Evolutionary conservation across 2,888 invertebrate species (phyloP), one percentile per base, ranked within the genome.

Genomic region (Plagodis dolabraria): DNA sequence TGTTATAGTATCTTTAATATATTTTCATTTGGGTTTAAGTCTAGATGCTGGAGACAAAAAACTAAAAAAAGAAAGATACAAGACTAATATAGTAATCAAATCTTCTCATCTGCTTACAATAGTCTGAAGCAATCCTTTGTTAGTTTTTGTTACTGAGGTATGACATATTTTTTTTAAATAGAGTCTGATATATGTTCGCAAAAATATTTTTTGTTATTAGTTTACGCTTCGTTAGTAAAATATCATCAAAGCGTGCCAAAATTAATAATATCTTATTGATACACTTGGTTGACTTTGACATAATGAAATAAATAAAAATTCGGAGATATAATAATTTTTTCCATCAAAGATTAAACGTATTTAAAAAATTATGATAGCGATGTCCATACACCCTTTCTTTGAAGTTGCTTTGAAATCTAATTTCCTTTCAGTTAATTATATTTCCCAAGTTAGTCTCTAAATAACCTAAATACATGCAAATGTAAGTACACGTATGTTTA

Each of bases 11-110:
- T 42, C 44, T 40, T 2, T 7, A 9, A 40, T 40, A 10, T 36
- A 10, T 62, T 47, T 45, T 53, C 53, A 50, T 40, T 55, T 46
- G 57, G 64, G 70, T 76, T 76, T 67, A 74, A 79, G 75, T 69
- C 76, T 68, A 78, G 72, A 80, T 77, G 69, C 62, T 73, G 55
- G 51, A 57, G 57, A 75, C 77, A 80, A 82, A 78, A 75, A 80
- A 64, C 59, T 64, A 57, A 67, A 66, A 53, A 50, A 57, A 43
- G 33, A 47, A 10, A 11, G 2, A 34, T 50, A 43, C 47, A 11
- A 53, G 8, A 38, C 22, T 22, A 22, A 22, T 22, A 22, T 22
- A 22, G 22, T 22, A 22, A 22, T 22, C 4, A 22, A 22, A 22
- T 22, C 22, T 22, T 22, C 22, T 22, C 22, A 22, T 22, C 22